Percentiles rank a stretch among this genome's conserved stretches.
Conservation (phyloP, 2,113 vertebrate species). For the Poecile atricapillus region DNA sequence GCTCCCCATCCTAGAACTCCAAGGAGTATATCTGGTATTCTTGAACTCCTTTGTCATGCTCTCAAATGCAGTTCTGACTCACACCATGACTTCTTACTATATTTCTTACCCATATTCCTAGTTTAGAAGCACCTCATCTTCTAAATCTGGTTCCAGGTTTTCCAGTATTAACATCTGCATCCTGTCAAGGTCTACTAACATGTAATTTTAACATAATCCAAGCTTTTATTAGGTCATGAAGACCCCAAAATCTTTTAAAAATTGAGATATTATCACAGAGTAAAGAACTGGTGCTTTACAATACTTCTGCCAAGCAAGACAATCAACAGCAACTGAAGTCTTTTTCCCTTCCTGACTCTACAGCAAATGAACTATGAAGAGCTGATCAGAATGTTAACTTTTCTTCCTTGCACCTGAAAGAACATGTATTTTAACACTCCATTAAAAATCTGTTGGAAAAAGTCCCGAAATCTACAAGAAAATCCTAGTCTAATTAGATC, state of each 20-base stretch:
- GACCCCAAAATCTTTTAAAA: neutral
- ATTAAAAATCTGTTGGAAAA: neutral
- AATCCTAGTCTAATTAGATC: neutral
- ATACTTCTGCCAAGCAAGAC: neutral
- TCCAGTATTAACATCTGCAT: neutral
- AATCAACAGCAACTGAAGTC: neutral
- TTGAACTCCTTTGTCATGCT: neutral
- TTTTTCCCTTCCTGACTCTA: neutral
- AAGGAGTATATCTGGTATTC: neutral
- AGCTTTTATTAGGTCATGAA: neutral
- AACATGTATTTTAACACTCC: neutral
- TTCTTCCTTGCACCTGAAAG: neutral
- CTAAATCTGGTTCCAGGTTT: neutral
- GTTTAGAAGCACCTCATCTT: neutral
- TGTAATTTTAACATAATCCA: neutral
- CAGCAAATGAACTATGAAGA: neutral
- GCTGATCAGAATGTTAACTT: neutral
- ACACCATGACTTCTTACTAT: neutral
- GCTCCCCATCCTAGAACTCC: neutral
- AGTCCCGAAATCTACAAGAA: neutral
- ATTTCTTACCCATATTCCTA: neutral
- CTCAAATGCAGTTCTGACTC: neutral
- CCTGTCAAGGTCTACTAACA: neutral
- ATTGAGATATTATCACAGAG: neutral
- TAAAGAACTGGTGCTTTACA: neutral